Base-by-base conservation (phyloP, 2,888 invertebrate species). In the Caenorhabditis afra region DNA sequence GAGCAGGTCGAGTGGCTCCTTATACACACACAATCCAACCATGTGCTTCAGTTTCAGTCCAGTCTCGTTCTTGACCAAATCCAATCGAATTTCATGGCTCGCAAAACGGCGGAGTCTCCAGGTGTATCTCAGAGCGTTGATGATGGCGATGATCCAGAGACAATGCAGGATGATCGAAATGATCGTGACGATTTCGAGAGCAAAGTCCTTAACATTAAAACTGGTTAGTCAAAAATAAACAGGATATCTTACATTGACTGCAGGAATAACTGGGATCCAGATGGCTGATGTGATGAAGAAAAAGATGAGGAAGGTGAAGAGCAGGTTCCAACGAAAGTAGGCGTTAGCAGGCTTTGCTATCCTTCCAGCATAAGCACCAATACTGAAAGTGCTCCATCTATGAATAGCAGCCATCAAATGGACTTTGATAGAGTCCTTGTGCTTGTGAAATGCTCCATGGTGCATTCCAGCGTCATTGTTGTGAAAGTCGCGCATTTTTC, bases 301-400 rank as follows among this genome's bases (percentile, higher is more conserved):
- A 57, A 87, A 85, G 14, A 87, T 86, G 47, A 87, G 64, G 47
- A 87, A 83, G 10, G 87, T 87, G 83, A 87, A 87, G 11, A 87
- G 79, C 14, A 87, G 68, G 59, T 87, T 87, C 87, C 87, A 87
- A n/a, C 87, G 85, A 22, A 87, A 71, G 39, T 85, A 85, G 1
- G 81, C 79, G 47, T 87, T 85, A 0, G 86, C 86, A n/a, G 86
- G 85, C 53, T 87, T 87, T 18, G 85, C 81, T 53, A 85, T 76
- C 47, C 85, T 79, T n/a, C 87, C 87, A 12, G 82, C 80, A 59
- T 87, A 87, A 37, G 68, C 74, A 58, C 74, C 79, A 66, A 79
- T 74, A 45, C 79, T 79, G 41, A 59, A 79, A 62, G 14, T 11
- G 23, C 10, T 61, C 39, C 44, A 18, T 53, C 18, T 59, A 22